Percentiles rank a stretch among this genome's conserved stretches.
Conservation (phyloP, 2,113 vertebrate genomes). For the Pelobates fuscus region DNA sequence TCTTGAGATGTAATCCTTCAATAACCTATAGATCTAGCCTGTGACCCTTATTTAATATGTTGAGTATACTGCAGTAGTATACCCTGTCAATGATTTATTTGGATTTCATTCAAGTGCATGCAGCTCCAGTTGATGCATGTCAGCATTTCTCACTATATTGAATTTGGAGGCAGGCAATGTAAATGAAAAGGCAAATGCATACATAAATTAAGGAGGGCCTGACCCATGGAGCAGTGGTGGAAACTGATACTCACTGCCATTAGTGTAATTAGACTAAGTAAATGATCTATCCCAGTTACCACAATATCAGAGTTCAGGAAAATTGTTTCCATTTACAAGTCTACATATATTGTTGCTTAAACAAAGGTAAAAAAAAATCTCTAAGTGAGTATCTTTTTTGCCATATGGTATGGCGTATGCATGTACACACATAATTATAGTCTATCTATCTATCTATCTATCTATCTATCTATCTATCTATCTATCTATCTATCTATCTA, state of each 20-base stretch:
- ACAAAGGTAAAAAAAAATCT: constrained; percentile 22
- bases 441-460: background rate
- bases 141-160: background rate
- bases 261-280: constrained; percentile 70
- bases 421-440: background rate
- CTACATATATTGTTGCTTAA: background rate
- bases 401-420: background rate
- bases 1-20: no score
- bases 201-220: background rate
- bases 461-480: background rate
- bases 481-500: no score
- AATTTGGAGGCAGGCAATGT: background rate
- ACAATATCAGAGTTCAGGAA: constrained; percentile 55
- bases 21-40: no score
- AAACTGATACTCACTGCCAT: constrained; percentile 54
- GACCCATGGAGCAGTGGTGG: constrained; percentile 36
- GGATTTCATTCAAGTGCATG: background rate
- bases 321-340: constrained; percentile 57
- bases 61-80: no score
- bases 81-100: no score
- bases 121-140: background rate
- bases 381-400: constrained; percentile 3
- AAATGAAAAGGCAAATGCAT: constrained; percentile 55
- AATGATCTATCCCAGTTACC: constrained; percentile 60
- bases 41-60: no score